Percentiles rank a stretch among this genome's conserved stretches.
Conservation (phyloP, 2,888 invertebrate species). For the Cryptosula pallasiana region DNA sequence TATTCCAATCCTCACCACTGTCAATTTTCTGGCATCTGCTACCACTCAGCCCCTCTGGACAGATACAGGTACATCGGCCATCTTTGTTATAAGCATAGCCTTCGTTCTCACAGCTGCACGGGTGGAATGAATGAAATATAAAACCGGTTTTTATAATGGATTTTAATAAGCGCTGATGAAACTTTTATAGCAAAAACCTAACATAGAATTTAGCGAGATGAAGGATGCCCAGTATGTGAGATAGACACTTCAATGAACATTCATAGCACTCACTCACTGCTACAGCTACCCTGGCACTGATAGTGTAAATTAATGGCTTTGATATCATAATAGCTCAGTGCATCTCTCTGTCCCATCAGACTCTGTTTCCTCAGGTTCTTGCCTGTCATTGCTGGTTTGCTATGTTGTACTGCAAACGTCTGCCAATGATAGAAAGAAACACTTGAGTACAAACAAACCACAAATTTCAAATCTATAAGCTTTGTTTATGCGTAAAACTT, state of each 20-base stretch:
- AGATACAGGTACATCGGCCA: conserved; percentile 1
- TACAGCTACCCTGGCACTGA: conserved; percentile 5
- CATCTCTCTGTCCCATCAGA: conserved; percentile 3
- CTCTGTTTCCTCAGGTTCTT: not conserved
- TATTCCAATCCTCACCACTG: no score
- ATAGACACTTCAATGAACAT: no score
- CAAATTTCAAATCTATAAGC: no score
- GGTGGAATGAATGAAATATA: no score
- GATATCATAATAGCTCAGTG: not conserved
- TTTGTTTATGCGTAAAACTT: no score
- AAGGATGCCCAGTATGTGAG: no score
- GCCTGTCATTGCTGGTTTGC: conserved; percentile 4
- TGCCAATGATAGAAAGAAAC: no score
- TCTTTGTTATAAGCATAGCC: not conserved
- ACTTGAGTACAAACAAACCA: no score
- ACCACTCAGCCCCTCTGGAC: conserved; percentile 16
- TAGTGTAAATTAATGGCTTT: conserved; percentile 11
- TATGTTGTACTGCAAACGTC: not conserved
- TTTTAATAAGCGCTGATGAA: no score
- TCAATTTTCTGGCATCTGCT: not conserved
- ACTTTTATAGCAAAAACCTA: no score
- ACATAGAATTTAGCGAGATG: no score
- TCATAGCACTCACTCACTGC: not conserved
- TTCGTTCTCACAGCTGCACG: conserved; percentile 14
- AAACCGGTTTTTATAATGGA: no score